Evolutionary conservation across 2,797 vertebrate genomes (phyloP), one percentile per base, ranked within the genome.

Genomic region (Champsocephalus esox): DNA sequence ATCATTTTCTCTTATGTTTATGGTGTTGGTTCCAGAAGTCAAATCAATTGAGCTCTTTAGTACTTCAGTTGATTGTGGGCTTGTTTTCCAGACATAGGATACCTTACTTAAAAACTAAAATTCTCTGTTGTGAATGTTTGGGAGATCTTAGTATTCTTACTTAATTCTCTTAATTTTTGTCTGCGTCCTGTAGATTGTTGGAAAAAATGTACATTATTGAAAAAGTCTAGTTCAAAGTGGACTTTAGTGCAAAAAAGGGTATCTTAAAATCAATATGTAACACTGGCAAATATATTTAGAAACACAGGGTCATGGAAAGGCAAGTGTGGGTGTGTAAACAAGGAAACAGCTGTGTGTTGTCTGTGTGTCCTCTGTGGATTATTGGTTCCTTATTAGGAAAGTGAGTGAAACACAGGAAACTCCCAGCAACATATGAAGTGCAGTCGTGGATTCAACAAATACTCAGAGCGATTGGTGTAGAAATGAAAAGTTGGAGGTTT

Each of bases 331-430:
- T 17, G 12, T 41, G 32, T 41, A 1, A 13, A 12, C 38, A 41
- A 13, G 11, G 21, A 44, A 19, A 41, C 34, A 58, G 34, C 5
- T 5, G 5, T 5, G 56, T 24, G 34, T 12, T 69, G 17, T 24
- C 24, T 49, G 49, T 21, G 49, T 21, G 66, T 69, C 66, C 54
- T 58, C 45, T 14, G 28, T 34, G 54, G 16, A 34, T 56, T 46
- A 56, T 34, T 17, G 38, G 24, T 41, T 48, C 52, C 46, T 59
- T 34, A 50, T 43, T 43, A 68, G 59, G 59, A 68, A 68, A 68
- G 54, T 58, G 44, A 57, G n/a, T 8, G 52, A 69, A 43, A 41
- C 0, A 2, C 17, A 41, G 55, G 19, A 38, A 57, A 9, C 41
- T 8, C 51, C 1, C 14, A 34, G 28, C 28, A 28, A 28, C 28